phyloP scores from a whole-genome alignment of 2,888 invertebrate genomes.

The Athripsodes cinereus region DNA sequence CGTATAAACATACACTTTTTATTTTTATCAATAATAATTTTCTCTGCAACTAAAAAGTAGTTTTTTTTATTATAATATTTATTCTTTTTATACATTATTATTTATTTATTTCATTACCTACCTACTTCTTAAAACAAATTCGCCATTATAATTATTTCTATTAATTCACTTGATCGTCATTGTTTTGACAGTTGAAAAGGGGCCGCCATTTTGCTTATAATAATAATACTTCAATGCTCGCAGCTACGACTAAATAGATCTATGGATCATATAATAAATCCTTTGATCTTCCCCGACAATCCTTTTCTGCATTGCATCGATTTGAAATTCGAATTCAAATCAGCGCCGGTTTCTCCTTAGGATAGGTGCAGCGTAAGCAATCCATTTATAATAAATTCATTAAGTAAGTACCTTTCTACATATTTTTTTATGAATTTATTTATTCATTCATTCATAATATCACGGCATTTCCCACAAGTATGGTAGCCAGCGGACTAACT shows the following conservation, averaged over 20 bases:
- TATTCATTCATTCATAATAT: too few species aligned
- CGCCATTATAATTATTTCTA: constrained; percentile 5
- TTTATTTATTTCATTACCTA: neutral
- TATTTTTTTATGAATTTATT: too few species aligned
- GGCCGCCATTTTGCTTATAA: constrained; percentile 4
- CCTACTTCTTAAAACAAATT: neutral
- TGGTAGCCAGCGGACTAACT: too few species aligned
- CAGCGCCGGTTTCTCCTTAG: too few species aligned
- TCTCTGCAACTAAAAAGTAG: constrained; percentile 15
- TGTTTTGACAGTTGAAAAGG: constrained; percentile 24
- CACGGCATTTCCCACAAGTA: too few species aligned
- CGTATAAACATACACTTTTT: too few species aligned
- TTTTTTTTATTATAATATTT: constrained; percentile 13
- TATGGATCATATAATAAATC: neutral
- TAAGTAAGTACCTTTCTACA: too few species aligned
- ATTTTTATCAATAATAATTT: neutral
- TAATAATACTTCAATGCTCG: neutral
- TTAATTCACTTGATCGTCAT: constrained; percentile 16
- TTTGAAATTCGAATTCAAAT: too few species aligned
- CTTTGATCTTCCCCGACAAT: neutral
- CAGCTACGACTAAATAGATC: neutral
- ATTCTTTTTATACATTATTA: constrained; percentile 17
- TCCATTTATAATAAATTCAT: too few species aligned
- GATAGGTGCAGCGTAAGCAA: too few species aligned
- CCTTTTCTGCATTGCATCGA: neutral